A percentile compares a stretch with the other conserved stretches of the same genome.
Evolutionary conservation across 2,888 invertebrate genomes (phyloP).

Genomic region (Dryadula phaetusa): DNA sequence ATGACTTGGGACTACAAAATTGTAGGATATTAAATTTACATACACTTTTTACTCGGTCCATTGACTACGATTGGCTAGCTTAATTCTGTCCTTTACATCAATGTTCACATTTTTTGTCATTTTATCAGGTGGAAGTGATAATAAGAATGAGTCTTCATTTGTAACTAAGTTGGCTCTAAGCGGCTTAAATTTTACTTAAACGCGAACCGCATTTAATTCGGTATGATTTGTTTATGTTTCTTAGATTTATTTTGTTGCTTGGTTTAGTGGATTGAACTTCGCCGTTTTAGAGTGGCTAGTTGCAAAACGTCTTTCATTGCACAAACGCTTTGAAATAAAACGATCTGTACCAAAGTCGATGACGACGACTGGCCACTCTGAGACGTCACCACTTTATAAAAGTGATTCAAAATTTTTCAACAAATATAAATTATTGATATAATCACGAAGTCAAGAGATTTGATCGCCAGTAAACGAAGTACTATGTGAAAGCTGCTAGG

Average conservation of each 20-base stretch:
- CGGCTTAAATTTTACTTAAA: constrained; percentile 74
- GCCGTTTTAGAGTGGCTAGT: constrained; percentile 34
- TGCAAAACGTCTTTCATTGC: not conserved
- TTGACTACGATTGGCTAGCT: not conserved
- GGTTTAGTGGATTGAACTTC: constrained; percentile 41
- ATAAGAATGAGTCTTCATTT: constrained; percentile 28
- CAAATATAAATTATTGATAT: constrained; percentile 57
- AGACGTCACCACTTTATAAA: constrained; percentile 58
- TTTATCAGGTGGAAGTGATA: constrained; percentile 41
- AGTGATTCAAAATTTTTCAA: constrained; percentile 51
- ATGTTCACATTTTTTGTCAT: constrained; percentile 45
- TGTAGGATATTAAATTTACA: not conserved
- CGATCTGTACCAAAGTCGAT: not conserved
- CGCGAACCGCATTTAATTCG: constrained; percentile 66
- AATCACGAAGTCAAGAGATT: constrained; percentile 63
- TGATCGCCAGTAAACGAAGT: constrained; percentile 62
- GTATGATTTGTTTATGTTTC: constrained; percentile 67
- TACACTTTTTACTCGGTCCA: not conserved
- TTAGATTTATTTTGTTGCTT: constrained; percentile 66
- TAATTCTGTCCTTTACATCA: not conserved
- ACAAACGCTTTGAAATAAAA: not conserved
- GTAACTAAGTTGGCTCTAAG: constrained; percentile 64
- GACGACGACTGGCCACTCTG: constrained; percentile 40
- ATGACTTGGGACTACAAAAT: not conserved
- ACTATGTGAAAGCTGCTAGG: constrained; percentile 77